Conservation (phyloP, 1,140 invertebrate genomes). For the Sitodiplosis mosellana region DNA sequence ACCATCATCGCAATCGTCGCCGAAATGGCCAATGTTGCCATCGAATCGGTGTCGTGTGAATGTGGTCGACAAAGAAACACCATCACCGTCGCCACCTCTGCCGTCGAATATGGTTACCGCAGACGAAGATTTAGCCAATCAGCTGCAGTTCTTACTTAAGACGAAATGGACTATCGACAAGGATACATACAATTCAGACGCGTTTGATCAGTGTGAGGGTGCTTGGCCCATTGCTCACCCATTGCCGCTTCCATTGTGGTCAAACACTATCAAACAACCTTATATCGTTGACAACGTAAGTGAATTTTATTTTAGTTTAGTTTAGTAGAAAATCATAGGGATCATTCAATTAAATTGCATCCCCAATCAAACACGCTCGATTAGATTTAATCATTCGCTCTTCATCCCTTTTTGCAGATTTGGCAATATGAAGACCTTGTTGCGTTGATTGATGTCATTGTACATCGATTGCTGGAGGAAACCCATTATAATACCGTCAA, state of each 20-base stretch:
- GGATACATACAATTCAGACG: constrained; percentile 24
- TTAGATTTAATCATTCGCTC: constrained; percentile 18
- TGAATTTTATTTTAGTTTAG: background rate
- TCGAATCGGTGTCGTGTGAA: constrained; percentile 2
- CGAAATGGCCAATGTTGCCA: constrained; percentile 2
- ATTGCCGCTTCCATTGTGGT: constrained; percentile 49
- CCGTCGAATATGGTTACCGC: constrained; percentile 1
- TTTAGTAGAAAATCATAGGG: background rate
- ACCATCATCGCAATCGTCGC: constrained; percentile 5
- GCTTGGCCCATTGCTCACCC: constrained; percentile 40
- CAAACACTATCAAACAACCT: constrained; percentile 24
- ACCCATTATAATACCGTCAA: constrained; percentile 74
- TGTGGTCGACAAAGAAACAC: background rate
- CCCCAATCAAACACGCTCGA: background rate
- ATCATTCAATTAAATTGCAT: background rate
- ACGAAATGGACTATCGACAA: constrained; percentile 3
- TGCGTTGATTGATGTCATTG: constrained; percentile 48
- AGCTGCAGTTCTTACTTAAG: too few species aligned
- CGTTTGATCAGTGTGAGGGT: constrained; percentile 27
- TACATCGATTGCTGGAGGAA: constrained; percentile 55
- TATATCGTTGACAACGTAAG: constrained; percentile 22
- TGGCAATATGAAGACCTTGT: constrained; percentile 63
- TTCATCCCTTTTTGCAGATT: constrained; percentile 29
- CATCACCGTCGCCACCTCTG: background rate
- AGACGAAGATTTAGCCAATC: constrained; percentile 5